Evolutionary conservation across 2,113 vertebrate species (phyloP).

Genomic region (Osmerus eperlanus): DNA sequence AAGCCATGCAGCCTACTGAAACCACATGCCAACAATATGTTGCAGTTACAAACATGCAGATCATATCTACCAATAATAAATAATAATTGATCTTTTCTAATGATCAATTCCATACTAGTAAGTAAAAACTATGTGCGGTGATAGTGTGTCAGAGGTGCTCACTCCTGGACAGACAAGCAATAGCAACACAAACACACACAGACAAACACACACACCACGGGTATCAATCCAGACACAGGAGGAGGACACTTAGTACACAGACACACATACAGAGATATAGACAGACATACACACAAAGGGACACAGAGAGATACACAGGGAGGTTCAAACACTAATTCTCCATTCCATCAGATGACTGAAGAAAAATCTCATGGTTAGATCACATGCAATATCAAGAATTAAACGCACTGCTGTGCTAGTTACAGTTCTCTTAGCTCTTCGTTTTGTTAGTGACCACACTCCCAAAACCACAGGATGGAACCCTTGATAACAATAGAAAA

Average conservation of each 20-base stretch:
- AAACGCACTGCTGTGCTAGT: too few relatives aligned
- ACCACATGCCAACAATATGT: constrained; percentile 43
- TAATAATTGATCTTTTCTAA: constrained; percentile 58
- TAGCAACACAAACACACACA: background rate
- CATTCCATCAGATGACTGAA: too few relatives aligned
- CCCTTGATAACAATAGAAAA: too few relatives aligned
- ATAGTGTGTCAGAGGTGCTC: background rate
- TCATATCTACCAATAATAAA: constrained; percentile 32
- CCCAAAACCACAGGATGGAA: too few relatives aligned
- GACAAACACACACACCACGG: constrained; percentile 47
- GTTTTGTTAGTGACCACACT: too few relatives aligned
- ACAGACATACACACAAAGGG: background rate
- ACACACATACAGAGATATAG: constrained; percentile 8
- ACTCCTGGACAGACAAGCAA: background rate
- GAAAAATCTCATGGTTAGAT: too few relatives aligned
- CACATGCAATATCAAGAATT: too few relatives aligned
- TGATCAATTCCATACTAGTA: constrained; percentile 54
- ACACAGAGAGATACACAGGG: background rate
- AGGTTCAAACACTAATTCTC: too few relatives aligned
- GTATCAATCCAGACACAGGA: constrained; percentile 8
- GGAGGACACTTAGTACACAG: background rate
- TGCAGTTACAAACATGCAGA: constrained; percentile 40
- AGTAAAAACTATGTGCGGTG: constrained; percentile 33
- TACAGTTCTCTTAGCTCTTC: too few relatives aligned
- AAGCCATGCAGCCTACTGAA: constrained; percentile 34